Evolutionary conservation across 2,113 vertebrate species (phyloP).

Genomic region (Tilapia sparmanii): DNA sequence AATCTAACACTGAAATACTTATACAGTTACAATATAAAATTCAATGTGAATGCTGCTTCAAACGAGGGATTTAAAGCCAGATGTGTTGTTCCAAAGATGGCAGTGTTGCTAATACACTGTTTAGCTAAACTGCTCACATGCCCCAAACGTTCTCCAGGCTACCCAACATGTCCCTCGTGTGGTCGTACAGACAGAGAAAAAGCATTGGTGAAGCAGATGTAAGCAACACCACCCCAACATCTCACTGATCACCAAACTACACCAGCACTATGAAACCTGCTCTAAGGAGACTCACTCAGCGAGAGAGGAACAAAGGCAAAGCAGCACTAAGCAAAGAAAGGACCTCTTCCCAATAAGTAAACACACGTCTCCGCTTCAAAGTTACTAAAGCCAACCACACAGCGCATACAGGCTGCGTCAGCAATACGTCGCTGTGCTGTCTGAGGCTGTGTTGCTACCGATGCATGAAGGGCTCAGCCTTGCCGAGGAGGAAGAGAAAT

Average conservation of each 20-base stretch:
- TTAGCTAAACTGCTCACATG: not conserved
- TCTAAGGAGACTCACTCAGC: not conserved
- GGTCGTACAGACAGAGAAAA: not conserved
- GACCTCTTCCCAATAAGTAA: not conserved
- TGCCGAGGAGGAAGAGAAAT: not conserved
- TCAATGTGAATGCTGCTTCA: not conserved
- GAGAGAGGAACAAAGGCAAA: not conserved
- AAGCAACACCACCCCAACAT: not conserved
- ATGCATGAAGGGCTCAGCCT: rapidly evolving
- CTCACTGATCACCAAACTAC: not conserved
- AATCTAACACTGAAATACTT: not conserved
- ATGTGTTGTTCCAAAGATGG: not conserved
- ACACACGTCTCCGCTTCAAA: not conserved
- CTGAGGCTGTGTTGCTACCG: rapidly evolving
- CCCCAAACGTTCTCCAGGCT: not conserved
- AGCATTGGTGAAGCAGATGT: not conserved
- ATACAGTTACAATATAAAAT: rapidly evolving
- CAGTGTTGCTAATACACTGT: not conserved
- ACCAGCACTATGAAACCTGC: not conserved
- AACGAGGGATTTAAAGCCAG: not conserved
- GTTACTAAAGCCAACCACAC: not conserved
- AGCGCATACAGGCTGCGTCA: not conserved
- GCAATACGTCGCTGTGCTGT: not conserved
- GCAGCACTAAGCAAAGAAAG: not conserved
- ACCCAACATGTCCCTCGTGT: not conserved